phyloP scores from a whole-genome alignment of 2,888 invertebrate genomes.

The Anticlea derivata region DNA sequence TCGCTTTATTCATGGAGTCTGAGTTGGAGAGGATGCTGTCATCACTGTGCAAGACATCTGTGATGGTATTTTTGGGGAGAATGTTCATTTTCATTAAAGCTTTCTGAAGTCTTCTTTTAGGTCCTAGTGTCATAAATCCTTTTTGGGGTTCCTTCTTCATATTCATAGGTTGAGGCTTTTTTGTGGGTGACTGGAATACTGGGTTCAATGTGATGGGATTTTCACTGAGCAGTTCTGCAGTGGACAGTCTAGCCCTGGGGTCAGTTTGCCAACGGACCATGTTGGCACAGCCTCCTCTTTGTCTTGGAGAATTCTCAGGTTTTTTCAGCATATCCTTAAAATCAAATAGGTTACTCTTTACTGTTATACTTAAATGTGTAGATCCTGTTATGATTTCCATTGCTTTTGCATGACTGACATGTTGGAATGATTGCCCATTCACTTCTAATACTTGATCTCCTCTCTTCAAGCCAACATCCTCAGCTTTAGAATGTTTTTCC shows the following conservation, averaged over 20 bases:
- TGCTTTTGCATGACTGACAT: constrained; percentile 95
- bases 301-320: constrained; percentile 92
- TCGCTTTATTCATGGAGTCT: constrained; percentile 80
- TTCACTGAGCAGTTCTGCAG: constrained; percentile 87
- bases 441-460: constrained; percentile 99
- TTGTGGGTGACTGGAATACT: constrained; percentile 82
- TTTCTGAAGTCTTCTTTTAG: constrained; percentile 92
- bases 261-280: constrained; percentile 87
- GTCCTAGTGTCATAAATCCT: constrained; percentile 95
- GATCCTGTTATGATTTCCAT: constrained; percentile 96
- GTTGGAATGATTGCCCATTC: constrained; percentile 98
- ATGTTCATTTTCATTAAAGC: constrained; percentile 95
- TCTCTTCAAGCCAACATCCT: constrained; percentile 97
- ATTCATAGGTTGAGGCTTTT: constrained; percentile 81
- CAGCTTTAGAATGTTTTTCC: constrained; percentile 96
- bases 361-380: constrained; percentile 97
- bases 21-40: constrained; percentile 86
- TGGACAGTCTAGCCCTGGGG: constrained; percentile 90
- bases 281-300: constrained; percentile 85
- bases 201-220: constrained; percentile 73
- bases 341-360: constrained; percentile 97
- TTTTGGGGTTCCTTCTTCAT: constrained; percentile 87
- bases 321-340: constrained; percentile 87
- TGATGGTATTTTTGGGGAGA: constrained; percentile 91
- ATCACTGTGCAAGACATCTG: constrained; percentile 86